Base-by-base conservation (phyloP, 2,797 vertebrate genomes). In the Tapera naevia region DNA sequence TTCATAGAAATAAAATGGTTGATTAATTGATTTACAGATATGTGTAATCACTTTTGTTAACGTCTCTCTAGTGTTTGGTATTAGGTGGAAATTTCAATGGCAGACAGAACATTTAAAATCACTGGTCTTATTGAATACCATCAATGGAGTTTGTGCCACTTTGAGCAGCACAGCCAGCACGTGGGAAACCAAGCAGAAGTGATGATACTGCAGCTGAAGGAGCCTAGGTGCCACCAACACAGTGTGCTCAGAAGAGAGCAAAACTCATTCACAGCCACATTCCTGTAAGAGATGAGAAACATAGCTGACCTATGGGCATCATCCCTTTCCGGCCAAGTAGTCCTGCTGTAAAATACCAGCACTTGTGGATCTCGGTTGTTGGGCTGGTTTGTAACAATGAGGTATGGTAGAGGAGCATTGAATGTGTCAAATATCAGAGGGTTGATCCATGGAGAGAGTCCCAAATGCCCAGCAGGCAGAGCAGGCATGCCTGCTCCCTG, bases 381-480 rank as follows among this genome's bases (percentile, higher is more conserved):
- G 0, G 4, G 15, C 21, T 46, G 53, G 13, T 71, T 82, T 72
- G 39, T 30, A 32, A 18, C 56, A 53, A 8, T 22, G 30, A 25
- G 19, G 33, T 62, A 11, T 19, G 65, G 16, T 37, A 67, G 17
- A 18, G 37, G 0, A 0, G 24, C 0, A 2, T 1, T 33, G 41
- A 57, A 41, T 17, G 22, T 27, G 18, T 33, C 45, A 58, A 33
- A 37, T 37, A 48, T 46, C 32, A 41, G 43, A 67, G 43, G 24
- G 24, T 32, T 3, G 7, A 1, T 86, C 48, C 4, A 0, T 64
- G 39, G 57, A 43, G 56, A 51, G 19, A 80, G 12, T 17, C 37
- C 30, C 35, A 23, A 5, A 7, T 28, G 61, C 41, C 18, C 48
- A 62, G 21, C 35, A 87, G 37, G 18, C 3, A 62, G 39, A 84